A percentile compares a stretch with the other conserved stretches of the same genome.
phyloP scores from a whole-genome alignment of 2,888 invertebrate genomes.

The Bugula neritina region DNA sequence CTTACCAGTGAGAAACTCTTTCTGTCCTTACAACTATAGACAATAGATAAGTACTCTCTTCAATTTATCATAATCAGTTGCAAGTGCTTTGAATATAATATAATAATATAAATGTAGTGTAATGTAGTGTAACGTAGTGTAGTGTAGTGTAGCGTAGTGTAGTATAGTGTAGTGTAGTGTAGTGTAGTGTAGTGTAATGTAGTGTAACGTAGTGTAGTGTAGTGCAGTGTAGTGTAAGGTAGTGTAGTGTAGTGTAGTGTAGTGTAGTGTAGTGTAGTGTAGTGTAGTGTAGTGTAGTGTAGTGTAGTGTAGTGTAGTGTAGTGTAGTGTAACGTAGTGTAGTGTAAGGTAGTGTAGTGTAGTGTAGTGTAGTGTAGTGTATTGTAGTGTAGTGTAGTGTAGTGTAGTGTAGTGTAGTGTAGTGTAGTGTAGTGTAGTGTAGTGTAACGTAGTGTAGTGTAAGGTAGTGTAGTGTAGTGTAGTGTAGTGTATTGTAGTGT shows the following conservation, averaged over 20 bases:
- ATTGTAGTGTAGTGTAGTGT: conserved; percentile 31
- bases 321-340: conserved; percentile 30
- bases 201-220: conserved; percentile 26
- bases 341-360: too few relatives aligned
- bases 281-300: conserved; percentile 31
- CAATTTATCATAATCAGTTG: too few relatives aligned
- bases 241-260: conserved; percentile 32
- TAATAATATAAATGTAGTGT: background rate
- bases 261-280: conserved; percentile 30
- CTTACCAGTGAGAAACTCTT: too few relatives aligned
- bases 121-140: background rate
- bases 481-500: too few relatives aligned
- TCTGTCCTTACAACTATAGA: too few relatives aligned
- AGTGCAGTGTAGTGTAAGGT: too few relatives aligned
- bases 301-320: conserved; percentile 31
- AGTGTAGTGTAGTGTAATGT: conserved; percentile 17
- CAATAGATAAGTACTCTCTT: too few relatives aligned
- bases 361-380: too few relatives aligned
- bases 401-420: conserved; percentile 31
- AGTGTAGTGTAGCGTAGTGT: too few relatives aligned
- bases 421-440: conserved; percentile 31
- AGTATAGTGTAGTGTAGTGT: conserved; percentile 31
- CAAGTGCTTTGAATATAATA: too few relatives aligned
- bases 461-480: too few relatives aligned
- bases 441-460: too few relatives aligned